Evolutionary conservation across 2,888 invertebrate species (phyloP).

Genomic region (Mythimna pallens): DNA sequence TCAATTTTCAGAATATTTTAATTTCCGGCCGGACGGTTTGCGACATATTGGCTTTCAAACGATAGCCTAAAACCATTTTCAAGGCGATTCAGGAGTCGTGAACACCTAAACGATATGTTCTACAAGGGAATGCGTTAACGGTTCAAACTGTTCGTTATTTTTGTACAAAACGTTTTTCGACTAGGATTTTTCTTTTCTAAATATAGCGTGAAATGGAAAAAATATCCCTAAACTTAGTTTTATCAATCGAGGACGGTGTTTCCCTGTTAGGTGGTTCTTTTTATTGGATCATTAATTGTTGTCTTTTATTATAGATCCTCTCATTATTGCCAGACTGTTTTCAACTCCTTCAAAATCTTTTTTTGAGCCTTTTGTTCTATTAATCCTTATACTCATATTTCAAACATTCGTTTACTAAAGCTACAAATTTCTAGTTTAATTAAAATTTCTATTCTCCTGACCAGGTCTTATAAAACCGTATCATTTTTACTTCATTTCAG

Average conservation of each 20-base stretch:
- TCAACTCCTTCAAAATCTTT: no score
- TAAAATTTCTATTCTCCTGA: slow-evolving; percentile 47
- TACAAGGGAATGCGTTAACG: not conserved
- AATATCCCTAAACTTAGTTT: no score
- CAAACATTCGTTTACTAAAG: no score
- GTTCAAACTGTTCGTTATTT: not conserved
- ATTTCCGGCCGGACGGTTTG: slow-evolving; percentile 68
- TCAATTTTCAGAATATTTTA: slow-evolving; percentile 69
- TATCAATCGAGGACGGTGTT: no score
- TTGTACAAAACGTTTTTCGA: no score
- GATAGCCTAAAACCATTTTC: slow-evolving; percentile 38
- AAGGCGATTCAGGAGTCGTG: slow-evolving; percentile 9
- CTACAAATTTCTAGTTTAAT: no score
- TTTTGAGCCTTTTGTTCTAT: not conserved
- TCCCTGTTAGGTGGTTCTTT: no score
- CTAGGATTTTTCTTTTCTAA: no score
- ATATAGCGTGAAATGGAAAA: no score
- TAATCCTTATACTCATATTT: not conserved
- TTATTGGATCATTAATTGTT: no score
- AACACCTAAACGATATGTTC: slow-evolving; percentile 28
- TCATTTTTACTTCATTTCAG: slow-evolving; percentile 54
- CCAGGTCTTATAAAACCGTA: slow-evolving; percentile 67
- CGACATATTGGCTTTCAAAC: slow-evolving; percentile 63
- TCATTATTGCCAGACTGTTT: no score
- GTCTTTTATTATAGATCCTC: no score